Evolutionary conservation across 2,113 vertebrate species (phyloP), one percentile per base, ranked within the genome.

Genomic region (Semicossyphus pulcher): DNA sequence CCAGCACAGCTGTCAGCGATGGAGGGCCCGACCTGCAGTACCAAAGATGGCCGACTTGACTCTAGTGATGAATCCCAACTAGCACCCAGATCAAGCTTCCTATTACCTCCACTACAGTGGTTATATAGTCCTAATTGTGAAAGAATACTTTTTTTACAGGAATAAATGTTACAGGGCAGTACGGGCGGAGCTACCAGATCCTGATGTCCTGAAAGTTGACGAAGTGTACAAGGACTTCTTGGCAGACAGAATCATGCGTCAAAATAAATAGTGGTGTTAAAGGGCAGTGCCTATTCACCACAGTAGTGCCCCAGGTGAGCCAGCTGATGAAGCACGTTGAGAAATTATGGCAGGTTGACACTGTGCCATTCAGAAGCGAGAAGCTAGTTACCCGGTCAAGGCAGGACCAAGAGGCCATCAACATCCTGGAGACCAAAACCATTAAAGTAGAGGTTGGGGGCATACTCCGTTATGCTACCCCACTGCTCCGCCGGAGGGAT

Each of bases 321-420:
- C 18, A 52, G 1, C n/a, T 66, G 32, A 14, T 4, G 23, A 3
- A 6, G 1, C 47, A 66, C 2, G 48, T 52, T 0, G 62, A 52
- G 5, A 15, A 7, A 3, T 16, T 71, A 5, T 71, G 45, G 57
- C 36, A 62, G 58, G 5, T 62, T 0, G 48, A 72, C 21, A 8
- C 29, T 91, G 91, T 59, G 1, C 67, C 21, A 11, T 61, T 18
- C 16, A 18, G 5, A 2, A 57, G 16, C n/a, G 23, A 49, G 1
- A 71, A 47, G 20, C 7, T 11, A 0, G 15, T 10, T 3, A 39
- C 29, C 7, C 29, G 65, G 12, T 56, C 36, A 10, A 10, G 18
- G 1, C 18, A 48, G 4, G 49, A 61, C 18, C 26, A 42, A 2
- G 6, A 61, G 10, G 58, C 32, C 39, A 16, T 10, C 31, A 5